Evolutionary conservation across 2,797 vertebrate species (phyloP).

Genomic region (Gymnoscopelus braueri): DNA sequence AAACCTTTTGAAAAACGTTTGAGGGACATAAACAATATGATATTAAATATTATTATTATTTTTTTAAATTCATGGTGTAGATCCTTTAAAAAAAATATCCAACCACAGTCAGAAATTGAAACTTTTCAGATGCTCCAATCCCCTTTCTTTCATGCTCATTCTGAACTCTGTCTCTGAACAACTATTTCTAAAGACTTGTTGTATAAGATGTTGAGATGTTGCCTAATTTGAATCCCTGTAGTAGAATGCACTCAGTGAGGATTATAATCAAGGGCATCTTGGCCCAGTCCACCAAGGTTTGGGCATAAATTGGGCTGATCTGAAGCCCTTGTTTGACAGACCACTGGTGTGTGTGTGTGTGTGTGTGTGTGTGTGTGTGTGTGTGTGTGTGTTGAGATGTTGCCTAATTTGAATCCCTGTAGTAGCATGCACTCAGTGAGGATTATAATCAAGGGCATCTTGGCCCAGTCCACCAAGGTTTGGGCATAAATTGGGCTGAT

Average conservation of each 20-base stretch:
- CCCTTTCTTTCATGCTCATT: not conserved
- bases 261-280: conserved; percentile 10
- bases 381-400: not conserved
- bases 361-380: conserved; percentile 3
- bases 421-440: not conserved
- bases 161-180: too few species aligned
- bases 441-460: conserved; percentile 6
- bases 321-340: conserved; percentile 14
- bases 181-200: too few species aligned
- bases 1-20: too few species aligned
- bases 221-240: not conserved
- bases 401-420: not conserved
- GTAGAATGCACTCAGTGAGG: not conserved
- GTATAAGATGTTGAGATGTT: too few species aligned
- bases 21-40: too few species aligned
- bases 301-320: conserved; percentile 16
- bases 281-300: conserved; percentile 2
- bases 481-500: conserved; percentile 17
- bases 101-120: too few species aligned
- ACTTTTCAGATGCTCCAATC: too few species aligned
- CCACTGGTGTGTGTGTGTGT: conserved; percentile 8
- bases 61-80: too few species aligned
- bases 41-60: too few species aligned
- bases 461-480: conserved; percentile 3
- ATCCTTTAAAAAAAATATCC: too few species aligned